These are phyloP conservation scores for Hylaea fasciaria DNA, from an alignment of 2,888 invertebrate species.

Conservation along the genomic window DNA sequence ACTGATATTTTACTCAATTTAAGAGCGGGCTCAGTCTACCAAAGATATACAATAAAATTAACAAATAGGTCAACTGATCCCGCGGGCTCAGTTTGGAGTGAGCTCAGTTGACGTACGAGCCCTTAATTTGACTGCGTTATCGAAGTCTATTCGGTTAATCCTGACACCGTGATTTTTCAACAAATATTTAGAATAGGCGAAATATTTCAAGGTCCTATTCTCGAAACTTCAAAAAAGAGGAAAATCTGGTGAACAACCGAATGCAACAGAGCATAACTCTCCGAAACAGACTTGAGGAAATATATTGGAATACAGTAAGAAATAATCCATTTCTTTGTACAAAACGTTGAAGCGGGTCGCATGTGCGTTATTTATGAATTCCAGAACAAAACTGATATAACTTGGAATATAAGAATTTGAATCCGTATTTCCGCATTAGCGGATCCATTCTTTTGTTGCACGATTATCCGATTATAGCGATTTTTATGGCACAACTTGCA, in stretches of 20 bases:
- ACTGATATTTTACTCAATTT: no score
- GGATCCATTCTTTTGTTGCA: constrained; percentile 35
- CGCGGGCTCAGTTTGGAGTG: no score
- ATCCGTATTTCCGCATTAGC: constrained; percentile 40
- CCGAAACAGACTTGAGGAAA: constrained; percentile 13
- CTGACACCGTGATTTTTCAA: no score
- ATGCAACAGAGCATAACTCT: constrained; percentile 11
- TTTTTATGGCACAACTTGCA: constrained; percentile 11
- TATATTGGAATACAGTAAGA: constrained; percentile 11
- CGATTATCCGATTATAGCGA: constrained; percentile 42
- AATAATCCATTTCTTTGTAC: constrained; percentile 20
- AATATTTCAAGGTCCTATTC: no score
- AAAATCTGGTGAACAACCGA: not conserved
- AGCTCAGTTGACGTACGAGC: no score
- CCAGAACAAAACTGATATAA: constrained; percentile 56
- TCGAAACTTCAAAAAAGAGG: no score
- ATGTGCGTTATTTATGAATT: constrained; percentile 53
- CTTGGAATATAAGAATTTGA: constrained; percentile 51
- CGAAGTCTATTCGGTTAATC: no score
- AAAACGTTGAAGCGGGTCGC: constrained; percentile 32
- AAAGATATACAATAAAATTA: no score
- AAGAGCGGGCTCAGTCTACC: no score
- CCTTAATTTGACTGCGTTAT: no score
- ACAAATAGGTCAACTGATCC: no score
- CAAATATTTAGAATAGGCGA: no score